These are phyloP conservation scores for Oedothorax gibbosus DNA, from an alignment of 1,140 invertebrate genomes.

Conservation along the genomic window DNA sequence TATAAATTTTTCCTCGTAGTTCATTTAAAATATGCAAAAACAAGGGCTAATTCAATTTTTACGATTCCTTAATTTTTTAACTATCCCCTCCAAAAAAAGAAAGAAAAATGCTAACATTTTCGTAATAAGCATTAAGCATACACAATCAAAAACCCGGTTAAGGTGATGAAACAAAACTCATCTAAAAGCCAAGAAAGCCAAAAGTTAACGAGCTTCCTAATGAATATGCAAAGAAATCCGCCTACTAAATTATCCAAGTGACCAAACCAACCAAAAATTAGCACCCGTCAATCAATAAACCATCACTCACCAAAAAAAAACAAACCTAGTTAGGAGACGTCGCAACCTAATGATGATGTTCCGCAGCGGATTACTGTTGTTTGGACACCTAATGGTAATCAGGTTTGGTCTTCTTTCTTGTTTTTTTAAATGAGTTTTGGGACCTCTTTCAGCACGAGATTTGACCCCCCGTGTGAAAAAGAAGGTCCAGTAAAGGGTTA, in stretches of 20 bases:
- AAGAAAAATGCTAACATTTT: too few species aligned
- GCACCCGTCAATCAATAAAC: conserved; percentile 29
- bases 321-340: not conserved
- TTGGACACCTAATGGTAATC: conserved; percentile 37
- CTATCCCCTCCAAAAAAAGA: too few species aligned
- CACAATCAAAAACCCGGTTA: too few species aligned
- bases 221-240: conserved; percentile 20
- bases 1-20: too few species aligned
- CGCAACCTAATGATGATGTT: conserved; percentile 41
- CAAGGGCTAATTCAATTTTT: too few species aligned
- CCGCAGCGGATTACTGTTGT: conserved; percentile 27
- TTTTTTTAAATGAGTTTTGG: conserved; percentile 51
- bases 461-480: conserved; percentile 36
- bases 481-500: conserved; percentile 46
- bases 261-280: not conserved
- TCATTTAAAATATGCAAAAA: too few species aligned
- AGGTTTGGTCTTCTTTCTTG: conserved; percentile 8
- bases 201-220: not conserved
- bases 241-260: conserved; percentile 11
- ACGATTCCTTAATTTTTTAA: too few species aligned
- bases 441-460: conserved; percentile 39
- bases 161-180: too few species aligned
- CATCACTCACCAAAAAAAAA: not conserved
- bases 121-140: too few species aligned
- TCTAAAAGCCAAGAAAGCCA: too few species aligned